Conservation (phyloP, 2,113 vertebrate species). For the Helogale parvula region DNA sequence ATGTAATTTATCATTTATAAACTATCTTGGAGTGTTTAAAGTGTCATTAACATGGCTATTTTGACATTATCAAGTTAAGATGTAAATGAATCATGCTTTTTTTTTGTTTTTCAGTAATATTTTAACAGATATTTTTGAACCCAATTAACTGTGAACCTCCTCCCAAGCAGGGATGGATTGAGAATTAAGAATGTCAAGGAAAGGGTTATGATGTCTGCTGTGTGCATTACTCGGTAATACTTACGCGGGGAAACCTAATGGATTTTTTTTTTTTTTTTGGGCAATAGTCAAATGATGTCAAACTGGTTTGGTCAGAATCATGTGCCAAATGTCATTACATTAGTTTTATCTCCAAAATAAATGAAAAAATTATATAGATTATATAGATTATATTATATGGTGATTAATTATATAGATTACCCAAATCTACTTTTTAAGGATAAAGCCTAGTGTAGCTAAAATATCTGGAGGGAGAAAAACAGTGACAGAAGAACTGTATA, state of each 20-base stretch:
- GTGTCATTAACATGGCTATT: neutral
- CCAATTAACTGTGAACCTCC: neutral
- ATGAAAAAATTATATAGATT: neutral
- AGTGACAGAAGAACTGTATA: neutral
- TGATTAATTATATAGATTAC: too few species aligned
- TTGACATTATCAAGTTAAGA: neutral
- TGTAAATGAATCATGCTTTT: neutral
- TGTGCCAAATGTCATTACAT: neutral
- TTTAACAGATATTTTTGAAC: neutral
- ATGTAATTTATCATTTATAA: conserved; percentile 18
- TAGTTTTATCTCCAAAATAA: neutral
- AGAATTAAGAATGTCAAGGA: conserved; percentile 1
- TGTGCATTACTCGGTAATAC: neutral
- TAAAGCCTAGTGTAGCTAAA: neutral
- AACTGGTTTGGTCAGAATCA: neutral
- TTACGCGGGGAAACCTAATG: neutral
- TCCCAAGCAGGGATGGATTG: neutral
- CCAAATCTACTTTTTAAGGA: neutral
- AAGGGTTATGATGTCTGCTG: neutral
- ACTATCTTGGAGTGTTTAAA: neutral
- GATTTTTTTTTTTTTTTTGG: neutral
- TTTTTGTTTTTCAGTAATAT: conserved; percentile 1
- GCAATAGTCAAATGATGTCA: neutral
- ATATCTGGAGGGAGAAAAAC: neutral
- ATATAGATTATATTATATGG: too few species aligned